Conservation (phyloP, 1,140 invertebrate species). For the Panagrolaimus sp. region DNA sequence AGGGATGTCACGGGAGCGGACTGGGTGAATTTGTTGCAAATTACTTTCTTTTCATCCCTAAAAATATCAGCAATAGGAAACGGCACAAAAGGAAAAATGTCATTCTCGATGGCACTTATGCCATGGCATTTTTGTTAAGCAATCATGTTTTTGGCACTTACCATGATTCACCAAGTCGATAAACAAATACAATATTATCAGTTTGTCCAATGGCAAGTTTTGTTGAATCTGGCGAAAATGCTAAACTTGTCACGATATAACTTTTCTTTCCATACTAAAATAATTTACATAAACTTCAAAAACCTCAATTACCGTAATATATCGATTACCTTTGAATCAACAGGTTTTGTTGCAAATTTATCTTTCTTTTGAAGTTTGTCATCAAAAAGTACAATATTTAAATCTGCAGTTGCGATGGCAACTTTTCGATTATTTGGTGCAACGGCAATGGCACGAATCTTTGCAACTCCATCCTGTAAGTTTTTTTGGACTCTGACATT, state of each 20-base stretch:
- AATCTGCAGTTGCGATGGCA: slow-evolving; percentile 81
- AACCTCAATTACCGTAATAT: slow-evolving; percentile 30
- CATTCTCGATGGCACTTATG: no score
- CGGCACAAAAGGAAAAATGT: slow-evolving; percentile 19
- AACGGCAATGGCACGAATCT: slow-evolving; percentile 72
- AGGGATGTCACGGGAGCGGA: slow-evolving; percentile 75
- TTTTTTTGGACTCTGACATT: slow-evolving; percentile 11
- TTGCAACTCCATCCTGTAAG: slow-evolving; percentile 62
- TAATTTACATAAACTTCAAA: slow-evolving; percentile 64
- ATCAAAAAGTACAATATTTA: slow-evolving; percentile 82
- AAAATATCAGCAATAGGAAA: no score
- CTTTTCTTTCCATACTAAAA: slow-evolving; percentile 72
- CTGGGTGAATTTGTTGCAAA: slow-evolving; percentile 92
- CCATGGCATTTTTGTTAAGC: slow-evolving; percentile 21
- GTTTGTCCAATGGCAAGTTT: slow-evolving; percentile 91
- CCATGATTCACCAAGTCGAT: slow-evolving; percentile 92
- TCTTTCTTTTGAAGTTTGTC: slow-evolving; percentile 80
- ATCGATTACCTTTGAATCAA: slow-evolving; percentile 74
- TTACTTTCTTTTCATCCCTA: slow-evolving; percentile 89
- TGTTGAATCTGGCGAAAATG: slow-evolving; percentile 89
- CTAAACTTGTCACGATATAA: slow-evolving; percentile 74
- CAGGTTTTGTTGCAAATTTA: slow-evolving; percentile 90
- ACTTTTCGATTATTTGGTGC: slow-evolving; percentile 88
- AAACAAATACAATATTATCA: slow-evolving; percentile 94
- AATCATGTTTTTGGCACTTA: slow-evolving; percentile 57